Conservation (phyloP, 2,888 invertebrate species). For the Drosophila tanythrix region DNA sequence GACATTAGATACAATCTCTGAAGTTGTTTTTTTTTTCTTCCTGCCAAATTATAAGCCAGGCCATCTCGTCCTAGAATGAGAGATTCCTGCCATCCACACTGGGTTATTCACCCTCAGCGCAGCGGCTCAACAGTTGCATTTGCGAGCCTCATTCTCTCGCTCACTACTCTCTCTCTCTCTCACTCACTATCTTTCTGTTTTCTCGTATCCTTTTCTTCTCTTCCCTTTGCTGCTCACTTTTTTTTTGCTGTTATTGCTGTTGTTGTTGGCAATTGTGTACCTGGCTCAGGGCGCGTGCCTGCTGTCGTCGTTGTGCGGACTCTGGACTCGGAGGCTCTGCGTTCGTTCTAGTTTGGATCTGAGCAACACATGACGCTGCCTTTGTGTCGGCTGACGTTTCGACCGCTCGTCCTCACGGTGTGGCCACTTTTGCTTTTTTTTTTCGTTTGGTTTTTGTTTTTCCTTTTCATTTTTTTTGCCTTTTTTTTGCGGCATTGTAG, state of each 20-base stretch:
- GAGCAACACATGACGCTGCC: constrained; percentile 69
- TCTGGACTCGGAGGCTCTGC: constrained; percentile 13
- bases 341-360: constrained; percentile 25
- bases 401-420: constrained; percentile 6
- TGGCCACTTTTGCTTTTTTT: constrained; percentile 31
- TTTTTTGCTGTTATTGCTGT: constrained; percentile 27
- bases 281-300: constrained; percentile 81
- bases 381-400: constrained; percentile 35
- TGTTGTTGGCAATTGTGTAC: constrained; percentile 51
- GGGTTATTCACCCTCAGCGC: constrained; percentile 63
- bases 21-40: constrained; percentile 53
- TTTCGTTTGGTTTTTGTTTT: neutral
- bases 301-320: constrained; percentile 76
- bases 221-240: constrained; percentile 32
- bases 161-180: constrained; percentile 10
- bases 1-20: constrained; percentile 71
- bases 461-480: constrained; percentile 7
- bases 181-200: constrained; percentile 21
- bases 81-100: constrained; percentile 59
- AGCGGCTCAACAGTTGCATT: constrained; percentile 69
- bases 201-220: constrained; percentile 51
- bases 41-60: constrained; percentile 68
- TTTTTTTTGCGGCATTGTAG: constrained; percentile 11
- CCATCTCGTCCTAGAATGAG: constrained; percentile 56
- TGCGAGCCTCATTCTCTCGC: constrained; percentile 32